Evolutionary conservation across 2,113 vertebrate species (phyloP).

Genomic region (Lasiurus borealis): DNA sequence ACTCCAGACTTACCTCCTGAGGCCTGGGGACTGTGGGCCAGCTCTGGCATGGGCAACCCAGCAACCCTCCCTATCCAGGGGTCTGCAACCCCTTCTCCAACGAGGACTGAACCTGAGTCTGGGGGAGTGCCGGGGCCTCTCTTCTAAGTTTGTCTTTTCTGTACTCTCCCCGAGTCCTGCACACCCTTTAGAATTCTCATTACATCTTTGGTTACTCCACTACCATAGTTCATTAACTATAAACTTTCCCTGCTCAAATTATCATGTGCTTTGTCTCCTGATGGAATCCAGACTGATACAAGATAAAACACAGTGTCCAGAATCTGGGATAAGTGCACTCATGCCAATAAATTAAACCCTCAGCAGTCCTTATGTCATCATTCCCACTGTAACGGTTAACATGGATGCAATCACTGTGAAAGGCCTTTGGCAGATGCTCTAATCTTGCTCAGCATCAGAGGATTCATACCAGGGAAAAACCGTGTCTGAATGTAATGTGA

Average conservation of each 20-base stretch:
- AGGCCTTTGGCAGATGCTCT: neutral
- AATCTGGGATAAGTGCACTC: neutral
- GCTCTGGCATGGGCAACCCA: neutral
- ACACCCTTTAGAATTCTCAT: neutral
- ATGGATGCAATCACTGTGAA: neutral
- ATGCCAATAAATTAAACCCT: neutral
- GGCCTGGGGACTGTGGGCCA: neutral
- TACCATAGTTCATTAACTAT: neutral
- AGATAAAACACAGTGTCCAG: neutral
- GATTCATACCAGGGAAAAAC: neutral
- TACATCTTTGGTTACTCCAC: neutral
- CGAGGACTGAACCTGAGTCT: neutral
- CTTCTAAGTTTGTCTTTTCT: neutral
- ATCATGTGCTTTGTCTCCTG: neutral
- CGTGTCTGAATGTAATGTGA: neutral
- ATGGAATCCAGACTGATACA: too few relatives aligned
- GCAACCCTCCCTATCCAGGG: neutral
- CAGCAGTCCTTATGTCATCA: fast-evolving
- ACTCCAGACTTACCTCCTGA: neutral
- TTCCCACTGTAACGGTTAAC: fast-evolving
- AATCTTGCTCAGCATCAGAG: neutral
- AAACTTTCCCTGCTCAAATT: neutral
- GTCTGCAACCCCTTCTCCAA: neutral
- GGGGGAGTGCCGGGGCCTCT: too few relatives aligned
- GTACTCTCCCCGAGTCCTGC: neutral